Evolutionary conservation across 2,888 invertebrate species (phyloP).

Genomic region (Mamestra brassicae): DNA sequence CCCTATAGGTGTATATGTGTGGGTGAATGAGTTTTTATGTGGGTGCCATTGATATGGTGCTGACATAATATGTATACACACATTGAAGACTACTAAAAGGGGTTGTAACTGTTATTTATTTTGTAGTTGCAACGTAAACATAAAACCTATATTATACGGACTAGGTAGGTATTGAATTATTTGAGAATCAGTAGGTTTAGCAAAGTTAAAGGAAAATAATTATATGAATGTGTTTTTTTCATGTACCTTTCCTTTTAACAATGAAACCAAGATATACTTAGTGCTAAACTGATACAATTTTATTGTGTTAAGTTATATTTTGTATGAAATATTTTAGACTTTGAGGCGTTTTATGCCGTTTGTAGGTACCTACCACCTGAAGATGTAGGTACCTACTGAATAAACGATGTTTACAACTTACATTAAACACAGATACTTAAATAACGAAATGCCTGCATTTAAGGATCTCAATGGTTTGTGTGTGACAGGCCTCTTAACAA

Average conservation of each 20-base stretch:
- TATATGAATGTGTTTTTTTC: too few species aligned
- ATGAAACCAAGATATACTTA: too few species aligned
- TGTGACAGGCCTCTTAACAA: not conserved
- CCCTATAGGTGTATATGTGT: slow-evolving; percentile 10
- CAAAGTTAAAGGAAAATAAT: not conserved
- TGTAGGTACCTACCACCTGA: not conserved
- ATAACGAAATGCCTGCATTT: not conserved
- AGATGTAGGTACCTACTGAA: not conserved
- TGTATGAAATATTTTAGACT: too few species aligned
- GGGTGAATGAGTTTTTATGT: not conserved
- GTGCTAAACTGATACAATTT: too few species aligned
- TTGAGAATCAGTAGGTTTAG: not conserved
- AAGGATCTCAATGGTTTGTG: slow-evolving; percentile 6
- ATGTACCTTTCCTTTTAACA: too few species aligned
- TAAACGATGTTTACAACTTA: not conserved
- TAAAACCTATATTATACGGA: too few species aligned
- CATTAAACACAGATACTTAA: slow-evolving; percentile 1
- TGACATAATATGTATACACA: not conserved
- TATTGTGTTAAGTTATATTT: too few species aligned
- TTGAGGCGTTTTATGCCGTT: too few species aligned
- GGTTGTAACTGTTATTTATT: not conserved
- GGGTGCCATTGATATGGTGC: not conserved
- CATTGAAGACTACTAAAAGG: not conserved
- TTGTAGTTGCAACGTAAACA: not conserved
- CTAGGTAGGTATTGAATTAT: not conserved